These are phyloP conservation scores for Gastrophysa polygoni DNA, from an alignment of 2,888 invertebrate genomes.

Conservation along the genomic window DNA sequence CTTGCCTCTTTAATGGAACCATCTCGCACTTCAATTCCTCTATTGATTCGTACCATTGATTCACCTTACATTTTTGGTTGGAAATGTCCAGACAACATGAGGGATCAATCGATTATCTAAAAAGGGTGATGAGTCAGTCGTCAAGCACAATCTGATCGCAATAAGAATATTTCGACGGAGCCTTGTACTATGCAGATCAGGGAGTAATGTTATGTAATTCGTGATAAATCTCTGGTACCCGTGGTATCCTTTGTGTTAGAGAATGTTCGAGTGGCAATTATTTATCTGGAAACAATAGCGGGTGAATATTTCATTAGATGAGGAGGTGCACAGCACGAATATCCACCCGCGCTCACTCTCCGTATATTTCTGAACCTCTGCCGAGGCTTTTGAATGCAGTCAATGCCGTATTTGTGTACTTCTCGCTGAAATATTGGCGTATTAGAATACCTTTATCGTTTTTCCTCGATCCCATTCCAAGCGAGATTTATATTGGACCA, in stretches of 20 bases:
- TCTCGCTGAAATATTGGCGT: conserved; percentile 29
- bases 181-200: conserved; percentile 40
- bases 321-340: conserved; percentile 41
- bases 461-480: conserved; percentile 22
- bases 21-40: too few relatives aligned
- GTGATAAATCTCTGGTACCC: conserved; percentile 46
- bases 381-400: conserved; percentile 11
- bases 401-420: conserved; percentile 8
- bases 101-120: too few relatives aligned
- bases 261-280: conserved; percentile 48
- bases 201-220: conserved; percentile 44
- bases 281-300: conserved; percentile 47
- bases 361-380: conserved; percentile 15
- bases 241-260: conserved; percentile 45
- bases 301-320: conserved; percentile 48
- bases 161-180: conserved; percentile 22
- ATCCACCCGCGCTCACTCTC: conserved; percentile 38
- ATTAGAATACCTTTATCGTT: conserved; percentile 33
- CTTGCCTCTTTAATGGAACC: too few relatives aligned
- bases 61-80: too few relatives aligned
- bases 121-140: too few relatives aligned
- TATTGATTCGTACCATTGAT: too few relatives aligned
- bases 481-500: conserved; percentile 17
- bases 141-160: neutral
- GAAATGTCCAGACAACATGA: too few relatives aligned